Base-by-base conservation (phyloP, 2,797 vertebrate genomes). In the Coreius guichenoti region DNA sequence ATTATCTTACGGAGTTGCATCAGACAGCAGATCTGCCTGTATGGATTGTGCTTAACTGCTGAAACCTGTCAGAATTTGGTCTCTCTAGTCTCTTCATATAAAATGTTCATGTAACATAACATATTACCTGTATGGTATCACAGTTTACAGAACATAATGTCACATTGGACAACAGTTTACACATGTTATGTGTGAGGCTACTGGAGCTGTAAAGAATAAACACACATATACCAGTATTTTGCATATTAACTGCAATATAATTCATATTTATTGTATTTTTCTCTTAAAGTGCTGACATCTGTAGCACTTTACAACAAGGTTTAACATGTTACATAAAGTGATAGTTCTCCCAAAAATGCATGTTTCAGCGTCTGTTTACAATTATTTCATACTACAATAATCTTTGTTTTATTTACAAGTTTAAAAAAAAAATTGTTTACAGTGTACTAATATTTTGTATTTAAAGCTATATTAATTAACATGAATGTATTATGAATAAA, bases 21-120 rank as follows among this genome's bases (percentile, higher is more conserved):
- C 67, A 81, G 80, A 69, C 26, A 31, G 63, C 79, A 68, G 21
- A 54, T 78, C 54, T 58, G 31, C 58, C 23, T 39, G 76, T 16
- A 39, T n/a, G 47, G 16, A 39, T 33, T 69, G 29, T 51, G 63
- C 16, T 51, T 56, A 23, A 54, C 45, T 80, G 63, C 31, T 81
- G 29, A 33, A 54, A 23, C 31, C 45, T 51, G 79, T 36, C 17
- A 33, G 80, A 33, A 16, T 81, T 31, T 4, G 1, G 19, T 56
- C 13, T 39, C 19, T 77, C 31, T 16, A n/a, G 29, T 58, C 2
- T 21, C 1, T 61, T 78, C 16, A 56, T 51, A 31, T 70, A n/a
- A 70, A 19, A 43, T n/a, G 43, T 69, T 13, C 5, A 43, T 69
- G 39, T 36, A 70, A 43, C 36, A 70, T 70, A n/a, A 43, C 36